Base-by-base conservation (phyloP, 64 coral and sea anemone genomes). In the Actinia tenebrosa region DNA sequence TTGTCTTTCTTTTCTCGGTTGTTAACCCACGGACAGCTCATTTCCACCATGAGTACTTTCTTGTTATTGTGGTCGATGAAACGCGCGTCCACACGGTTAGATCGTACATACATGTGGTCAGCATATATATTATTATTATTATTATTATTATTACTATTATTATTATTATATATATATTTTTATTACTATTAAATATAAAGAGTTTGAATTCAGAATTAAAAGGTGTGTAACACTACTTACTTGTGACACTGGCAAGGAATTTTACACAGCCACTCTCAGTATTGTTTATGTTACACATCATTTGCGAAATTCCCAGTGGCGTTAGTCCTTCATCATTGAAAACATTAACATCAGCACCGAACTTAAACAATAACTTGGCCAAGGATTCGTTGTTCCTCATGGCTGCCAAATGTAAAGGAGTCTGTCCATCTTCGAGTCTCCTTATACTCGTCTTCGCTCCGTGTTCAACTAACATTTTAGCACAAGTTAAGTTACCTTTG, bases 291-390 rank as follows among this genome's bases (percentile, higher is more conserved):
- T 84, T 88, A 86, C 80, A 96, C 91, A 93, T 96, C 94, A 96
- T 93, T 37, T 87, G 84, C 10, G 94, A 90, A 7, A 96, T 96
- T 15, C 90, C 88, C 50, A 96, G 60, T 53, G 94, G 94, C 5
- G 88, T 84, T 58, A 96, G 82, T n/a, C 94, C 94, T 86, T 96
- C 91, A 77, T 96, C 94, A 68, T 96, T 96, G 18, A 79, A 90
- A 69, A 88, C 86, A 93, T 96, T 93, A 45, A 93, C 89, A 90
- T 96, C 91, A 58, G 94, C 94, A 3, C 94, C 94, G 88, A 96
- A 96, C 71, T 86, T 96, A 86, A 80, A 87, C 86, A 96, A 80
- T 71, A 93, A 77, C n/a, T 80, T 56, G 16, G 91, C 94, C 66
- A 96, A 88, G 50, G 91, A 83, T 86, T 96, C 94, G 60, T 90